A percentile compares a stretch with the other conserved stretches of the same genome.
Evolutionary conservation across 1,140 invertebrate genomes (phyloP).

Genomic region (Pantala flavescens): DNA sequence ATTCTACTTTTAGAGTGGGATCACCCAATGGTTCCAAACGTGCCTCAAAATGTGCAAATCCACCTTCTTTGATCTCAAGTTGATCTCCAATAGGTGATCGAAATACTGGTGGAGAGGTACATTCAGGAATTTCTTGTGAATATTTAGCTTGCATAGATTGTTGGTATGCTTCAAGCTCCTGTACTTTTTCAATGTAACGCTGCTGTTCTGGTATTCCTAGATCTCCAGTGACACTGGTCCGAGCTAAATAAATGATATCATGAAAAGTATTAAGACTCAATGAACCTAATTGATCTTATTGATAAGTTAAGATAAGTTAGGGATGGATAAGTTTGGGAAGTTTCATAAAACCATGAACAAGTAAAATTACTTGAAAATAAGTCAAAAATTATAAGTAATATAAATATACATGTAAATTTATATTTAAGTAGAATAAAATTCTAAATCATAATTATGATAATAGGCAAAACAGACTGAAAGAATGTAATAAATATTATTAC

Average conservation of each 20-base stretch:
- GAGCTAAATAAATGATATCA: conserved; percentile 38
- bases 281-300: no score
- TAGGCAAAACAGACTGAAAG: no score
- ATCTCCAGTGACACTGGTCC: conserved; percentile 71
- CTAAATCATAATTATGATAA: no score
- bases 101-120: conserved; percentile 73
- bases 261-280: conserved; percentile 7
- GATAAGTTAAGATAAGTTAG: no score
- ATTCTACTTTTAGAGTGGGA: conserved; percentile 82
- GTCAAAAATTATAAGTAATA: no score
- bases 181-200: conserved; percentile 84
- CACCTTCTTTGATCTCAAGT: conserved; percentile 76
- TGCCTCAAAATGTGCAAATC: conserved; percentile 93
- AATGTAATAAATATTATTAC: conserved; percentile 29
- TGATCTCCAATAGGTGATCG: conserved; percentile 87
- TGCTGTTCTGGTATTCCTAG: conserved; percentile 85
- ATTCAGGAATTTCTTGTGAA: conserved; percentile 65
- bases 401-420: no score
- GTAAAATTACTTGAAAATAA: no score
- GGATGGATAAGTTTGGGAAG: no score
- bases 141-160: conserved; percentile 60
- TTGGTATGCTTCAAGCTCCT: conserved; percentile 86
- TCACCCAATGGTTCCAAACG: conserved; percentile 88
- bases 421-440: no score
- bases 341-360: no score